A percentile compares a stretch with the other conserved stretches of the same genome.
Conservation (phyloP, 2,113 vertebrate species). For the Xiphophorus maculatus region DNA sequence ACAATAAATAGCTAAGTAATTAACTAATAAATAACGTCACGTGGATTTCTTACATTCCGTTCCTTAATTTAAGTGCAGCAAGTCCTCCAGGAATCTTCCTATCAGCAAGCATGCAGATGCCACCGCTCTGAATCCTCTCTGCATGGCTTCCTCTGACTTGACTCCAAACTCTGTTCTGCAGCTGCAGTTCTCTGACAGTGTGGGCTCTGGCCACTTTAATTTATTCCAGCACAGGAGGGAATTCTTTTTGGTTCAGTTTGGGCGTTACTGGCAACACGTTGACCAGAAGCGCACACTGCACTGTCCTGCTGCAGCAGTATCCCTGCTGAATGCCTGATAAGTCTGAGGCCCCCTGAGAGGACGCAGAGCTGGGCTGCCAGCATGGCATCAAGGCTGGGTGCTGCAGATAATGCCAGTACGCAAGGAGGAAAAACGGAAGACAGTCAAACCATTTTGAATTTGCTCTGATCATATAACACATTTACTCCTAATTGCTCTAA, state of each 20-base stretch:
- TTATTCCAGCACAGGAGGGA: slow-evolving; percentile 28
- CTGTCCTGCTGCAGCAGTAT: slow-evolving; percentile 52
- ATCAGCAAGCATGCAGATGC: slow-evolving; percentile 51
- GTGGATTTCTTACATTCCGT: slow-evolving; percentile 4
- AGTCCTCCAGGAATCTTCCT: slow-evolving; percentile 10
- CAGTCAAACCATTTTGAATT: neutral
- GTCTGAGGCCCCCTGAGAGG: slow-evolving; percentile 47
- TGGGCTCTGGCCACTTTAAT: slow-evolving; percentile 29
- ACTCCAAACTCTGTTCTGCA: slow-evolving; percentile 10
- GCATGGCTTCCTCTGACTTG: slow-evolving; percentile 12
- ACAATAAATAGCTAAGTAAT: neutral
- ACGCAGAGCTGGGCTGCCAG: slow-evolving; percentile 48
- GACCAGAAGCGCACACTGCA: slow-evolving; percentile 29
- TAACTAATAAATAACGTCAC: neutral
- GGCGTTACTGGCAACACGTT: slow-evolving; percentile 26
- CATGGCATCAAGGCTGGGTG: slow-evolving; percentile 36
- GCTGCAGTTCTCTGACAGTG: slow-evolving; percentile 23
- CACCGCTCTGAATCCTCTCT: slow-evolving; percentile 30
- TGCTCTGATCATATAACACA: neutral
- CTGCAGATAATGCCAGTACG: slow-evolving; percentile 49
- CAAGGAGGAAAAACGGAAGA: neutral
- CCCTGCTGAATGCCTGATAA: slow-evolving; percentile 64
- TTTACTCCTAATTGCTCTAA: too few species aligned
- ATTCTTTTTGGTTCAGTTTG: slow-evolving; percentile 38
- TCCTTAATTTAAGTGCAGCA: slow-evolving; percentile 3